Conservation (phyloP, 1,140 invertebrate species). For the Panagrolaimus sp. region DNA sequence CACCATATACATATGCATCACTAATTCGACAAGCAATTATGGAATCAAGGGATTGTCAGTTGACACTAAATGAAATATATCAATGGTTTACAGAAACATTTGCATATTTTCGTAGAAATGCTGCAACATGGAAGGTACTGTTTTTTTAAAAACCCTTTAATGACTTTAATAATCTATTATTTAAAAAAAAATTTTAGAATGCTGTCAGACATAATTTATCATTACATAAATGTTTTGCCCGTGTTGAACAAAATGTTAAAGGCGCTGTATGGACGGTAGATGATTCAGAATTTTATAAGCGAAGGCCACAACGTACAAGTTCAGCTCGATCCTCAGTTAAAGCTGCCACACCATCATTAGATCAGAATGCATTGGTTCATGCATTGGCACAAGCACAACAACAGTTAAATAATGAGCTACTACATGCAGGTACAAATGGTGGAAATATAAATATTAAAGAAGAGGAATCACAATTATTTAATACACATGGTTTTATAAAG, state of each 20-base stretch:
- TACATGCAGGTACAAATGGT: background rate
- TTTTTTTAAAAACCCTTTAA: slow-evolving; percentile 20
- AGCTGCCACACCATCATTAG: slow-evolving; percentile 3
- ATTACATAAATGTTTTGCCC: slow-evolving; percentile 99
- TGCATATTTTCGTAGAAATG: slow-evolving; percentile 96
- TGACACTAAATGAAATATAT: slow-evolving; percentile 98
- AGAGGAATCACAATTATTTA: background rate
- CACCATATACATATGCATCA: slow-evolving; percentile 95
- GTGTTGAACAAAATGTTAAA: slow-evolving; percentile 93
- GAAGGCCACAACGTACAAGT: slow-evolving; percentile 67
- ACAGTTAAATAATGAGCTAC: background rate
- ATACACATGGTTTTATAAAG: too few species aligned
- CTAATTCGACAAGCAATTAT: slow-evolving; percentile 76
- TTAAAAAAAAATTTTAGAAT: slow-evolving; percentile 69
- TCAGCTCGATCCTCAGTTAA: slow-evolving; percentile 10
- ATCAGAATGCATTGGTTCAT: background rate
- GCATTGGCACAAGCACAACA: background rate
- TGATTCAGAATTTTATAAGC: slow-evolving; percentile 98
- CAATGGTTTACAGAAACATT: slow-evolving; percentile 99
- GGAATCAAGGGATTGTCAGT: slow-evolving; percentile 93
- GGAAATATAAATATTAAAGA: slow-evolving; percentile 5
- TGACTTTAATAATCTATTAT: slow-evolving; percentile 21
- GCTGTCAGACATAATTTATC: slow-evolving; percentile 99
- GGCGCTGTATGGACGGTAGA: slow-evolving; percentile 99
- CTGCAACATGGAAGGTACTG: slow-evolving; percentile 98